Evolutionary conservation across 2,113 vertebrate species (phyloP).

Genomic region (Chionodraco myersi): DNA sequence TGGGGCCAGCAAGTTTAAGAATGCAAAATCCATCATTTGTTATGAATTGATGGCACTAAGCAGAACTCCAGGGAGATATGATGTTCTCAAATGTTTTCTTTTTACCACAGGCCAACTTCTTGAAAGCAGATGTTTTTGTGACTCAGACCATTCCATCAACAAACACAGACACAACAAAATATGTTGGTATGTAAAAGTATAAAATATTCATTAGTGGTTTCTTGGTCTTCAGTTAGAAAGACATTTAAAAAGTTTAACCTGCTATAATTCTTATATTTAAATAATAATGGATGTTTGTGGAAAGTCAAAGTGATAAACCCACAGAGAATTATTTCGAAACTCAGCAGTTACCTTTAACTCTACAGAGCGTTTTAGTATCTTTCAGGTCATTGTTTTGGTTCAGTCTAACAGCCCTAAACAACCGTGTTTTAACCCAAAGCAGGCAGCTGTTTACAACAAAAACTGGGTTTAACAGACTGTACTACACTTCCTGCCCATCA

Average conservation of each 20-base stretch:
- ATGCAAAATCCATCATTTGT: not conserved
- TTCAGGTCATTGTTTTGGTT: not conserved
- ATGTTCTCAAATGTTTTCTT: not conserved
- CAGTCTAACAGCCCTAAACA: not conserved
- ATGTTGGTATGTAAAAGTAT: not conserved
- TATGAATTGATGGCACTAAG: not conserved
- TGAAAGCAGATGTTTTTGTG: not conserved
- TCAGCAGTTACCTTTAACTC: too few species aligned
- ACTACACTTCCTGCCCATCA: too few species aligned
- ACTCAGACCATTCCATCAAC: not conserved
- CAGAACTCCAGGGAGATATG: not conserved
- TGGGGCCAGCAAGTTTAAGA: slow-evolving; percentile 1
- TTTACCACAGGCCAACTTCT: too few species aligned
- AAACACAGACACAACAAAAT: not conserved
- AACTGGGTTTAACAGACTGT: not conserved
- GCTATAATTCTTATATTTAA: not conserved
- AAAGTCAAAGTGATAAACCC: too few species aligned
- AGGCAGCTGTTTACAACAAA: not conserved
- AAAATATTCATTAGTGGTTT: not conserved
- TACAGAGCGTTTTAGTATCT: too few species aligned
- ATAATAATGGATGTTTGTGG: not conserved
- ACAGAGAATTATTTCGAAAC: not conserved
- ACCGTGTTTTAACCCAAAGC: not conserved
- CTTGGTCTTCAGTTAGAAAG: not conserved
- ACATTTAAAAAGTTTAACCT: too few species aligned